These are phyloP conservation scores for Charadrius vociferus DNA, from an alignment of 2,113 vertebrate species.

Conservation along the genomic window DNA sequence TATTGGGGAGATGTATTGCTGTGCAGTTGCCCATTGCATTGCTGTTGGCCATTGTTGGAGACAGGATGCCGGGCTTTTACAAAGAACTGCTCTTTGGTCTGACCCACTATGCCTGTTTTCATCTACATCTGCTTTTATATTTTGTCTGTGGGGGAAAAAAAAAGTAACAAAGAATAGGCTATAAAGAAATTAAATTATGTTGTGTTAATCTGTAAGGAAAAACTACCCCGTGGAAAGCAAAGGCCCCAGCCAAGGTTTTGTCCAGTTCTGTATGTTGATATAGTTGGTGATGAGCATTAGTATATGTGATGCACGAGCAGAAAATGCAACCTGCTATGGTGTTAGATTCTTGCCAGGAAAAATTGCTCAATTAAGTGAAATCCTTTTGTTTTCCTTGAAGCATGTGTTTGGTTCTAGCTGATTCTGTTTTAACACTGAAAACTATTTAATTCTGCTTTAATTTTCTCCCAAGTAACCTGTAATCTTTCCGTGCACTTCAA, in stretches of 20 bases:
- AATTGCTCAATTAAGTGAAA: background rate
- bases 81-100: background rate
- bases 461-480: background rate
- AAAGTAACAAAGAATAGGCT: background rate
- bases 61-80: background rate
- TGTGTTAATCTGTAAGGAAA: background rate
- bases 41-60: background rate
- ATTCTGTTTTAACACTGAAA: background rate
- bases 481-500: background rate
- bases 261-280: background rate
- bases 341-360: background rate
- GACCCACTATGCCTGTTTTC: background rate
- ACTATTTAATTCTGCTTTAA: background rate
- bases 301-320: background rate
- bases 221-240: background rate
- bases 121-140: background rate
- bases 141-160: background rate
- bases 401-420: background rate
- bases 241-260: background rate
- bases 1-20: background rate
- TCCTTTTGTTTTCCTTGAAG: constrained; percentile 1
- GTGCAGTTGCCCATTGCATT: background rate
- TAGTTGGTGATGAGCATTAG: background rate
- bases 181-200: background rate
- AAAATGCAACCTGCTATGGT: background rate